Base-by-base conservation (phyloP, 2,888 invertebrate species). In the Pseudococcus jackbeardsleyi region DNA sequence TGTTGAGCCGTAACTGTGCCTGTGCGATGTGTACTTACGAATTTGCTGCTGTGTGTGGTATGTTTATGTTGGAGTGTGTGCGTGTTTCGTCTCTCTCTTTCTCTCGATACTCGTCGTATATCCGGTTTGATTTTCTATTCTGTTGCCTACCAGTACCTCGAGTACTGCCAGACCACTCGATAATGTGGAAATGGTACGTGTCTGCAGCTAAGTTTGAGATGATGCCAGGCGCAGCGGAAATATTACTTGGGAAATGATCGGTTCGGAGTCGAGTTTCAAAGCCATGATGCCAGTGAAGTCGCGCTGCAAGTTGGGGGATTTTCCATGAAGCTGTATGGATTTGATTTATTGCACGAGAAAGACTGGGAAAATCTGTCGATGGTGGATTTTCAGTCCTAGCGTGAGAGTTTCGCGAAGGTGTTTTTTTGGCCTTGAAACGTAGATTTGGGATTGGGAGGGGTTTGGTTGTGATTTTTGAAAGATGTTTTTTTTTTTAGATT, bases 141-240 rank as follows among this genome's bases (percentile, higher is more conserved):
- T 59, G 59, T 59, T 59, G 19, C n/a, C n/a, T 64, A 15, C 54
- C n/a, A 12, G 59, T 59, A n/a, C 59, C 26, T 3, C 26, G 26
- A 33, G 26, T 42, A 42, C 42, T 8, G 7, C 42, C 42, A 42
- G 42, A 42, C n/a, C 15, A 59, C 59, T 59, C n/a, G 7, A 59
- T 33, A 33, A 33, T 59, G n/a, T 59, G n/a, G 59, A 59, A 59
- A 59, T 59, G n/a, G 64, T 64, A 64, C 64, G 64, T 64, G 64
- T 22, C 64, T 64, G 64, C 64, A 64, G 64, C 19, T 33, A 5
- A 22, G 9, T 9, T 64, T 64, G 64, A 64, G 64, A 64, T 11
- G 22, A 9, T 64, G 64, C 64, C 64, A 64, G 22, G 22, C 19
- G 64, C 22, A 12, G 64, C 64, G 64, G 64, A 64, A 64, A 64